phyloP scores from a whole-genome alignment of 2,888 invertebrate genomes.

The Phymatocera aterrima region DNA sequence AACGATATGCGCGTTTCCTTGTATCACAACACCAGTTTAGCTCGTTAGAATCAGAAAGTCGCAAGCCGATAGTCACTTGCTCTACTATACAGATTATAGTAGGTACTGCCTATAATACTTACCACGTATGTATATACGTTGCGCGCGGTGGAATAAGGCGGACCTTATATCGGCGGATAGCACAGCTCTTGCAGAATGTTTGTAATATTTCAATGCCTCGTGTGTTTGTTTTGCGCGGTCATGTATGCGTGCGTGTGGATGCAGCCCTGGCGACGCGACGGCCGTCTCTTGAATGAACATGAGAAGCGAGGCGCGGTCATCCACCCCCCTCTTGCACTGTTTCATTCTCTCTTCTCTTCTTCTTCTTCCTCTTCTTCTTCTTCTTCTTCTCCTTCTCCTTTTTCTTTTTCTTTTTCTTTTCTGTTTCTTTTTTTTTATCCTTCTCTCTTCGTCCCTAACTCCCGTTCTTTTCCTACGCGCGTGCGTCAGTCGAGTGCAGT shows the following conservation, averaged over 20 bases:
- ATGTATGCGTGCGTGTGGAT: background rate
- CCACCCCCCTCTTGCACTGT: slow-evolving; percentile 23
- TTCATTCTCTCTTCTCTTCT: background rate
- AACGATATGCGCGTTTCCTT: background rate
- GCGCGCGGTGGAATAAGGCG: no score
- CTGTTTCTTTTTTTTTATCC: no score
- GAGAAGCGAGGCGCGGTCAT: slow-evolving; percentile 29
- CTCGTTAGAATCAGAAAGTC: no score
- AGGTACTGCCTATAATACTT: background rate
- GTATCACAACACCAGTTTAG: background rate
- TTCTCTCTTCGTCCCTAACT: no score
- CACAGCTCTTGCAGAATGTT: background rate
- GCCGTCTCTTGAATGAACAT: slow-evolving; percentile 38
- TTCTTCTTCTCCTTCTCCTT: background rate
- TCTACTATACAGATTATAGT: background rate
- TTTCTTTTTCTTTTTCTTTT: no score
- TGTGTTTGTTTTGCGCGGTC: background rate
- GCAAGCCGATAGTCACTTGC: no score
- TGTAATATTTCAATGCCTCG: slow-evolving; percentile 17
- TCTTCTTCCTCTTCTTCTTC: background rate
- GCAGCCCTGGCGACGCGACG: background rate
- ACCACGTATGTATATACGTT: no score
- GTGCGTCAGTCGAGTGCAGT: no score
- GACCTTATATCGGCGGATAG: background rate
- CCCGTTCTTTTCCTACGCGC: no score